phyloP scores from a whole-genome alignment of 2,113 vertebrate species.

The Gorilla gorilla region DNA sequence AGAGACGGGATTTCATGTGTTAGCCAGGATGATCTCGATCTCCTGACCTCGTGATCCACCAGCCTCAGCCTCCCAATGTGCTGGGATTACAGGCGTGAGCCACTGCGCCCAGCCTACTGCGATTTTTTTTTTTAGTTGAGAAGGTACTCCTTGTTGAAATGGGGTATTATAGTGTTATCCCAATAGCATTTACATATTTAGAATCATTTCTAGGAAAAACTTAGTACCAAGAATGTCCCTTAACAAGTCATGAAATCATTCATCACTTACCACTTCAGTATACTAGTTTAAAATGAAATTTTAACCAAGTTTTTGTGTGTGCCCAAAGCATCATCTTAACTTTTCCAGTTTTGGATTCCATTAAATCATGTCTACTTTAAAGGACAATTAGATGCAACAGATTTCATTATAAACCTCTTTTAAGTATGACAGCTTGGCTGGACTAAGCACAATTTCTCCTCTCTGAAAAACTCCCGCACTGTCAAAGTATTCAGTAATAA shows the following conservation, averaged over 20 bases:
- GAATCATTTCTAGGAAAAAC: neutral
- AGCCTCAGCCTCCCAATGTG: too few relatives aligned
- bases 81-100: too few relatives aligned
- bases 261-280: neutral
- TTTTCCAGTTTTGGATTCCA: neutral
- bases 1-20: too few relatives aligned
- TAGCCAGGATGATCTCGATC: too few relatives aligned
- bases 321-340: constrained; percentile 14
- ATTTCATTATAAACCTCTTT: neutral
- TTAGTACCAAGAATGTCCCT: neutral
- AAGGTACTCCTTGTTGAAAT: constrained; percentile 12
- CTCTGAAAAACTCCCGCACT: constrained; percentile 8
- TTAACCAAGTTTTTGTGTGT: constrained; percentile 20
- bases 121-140: neutral
- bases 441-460: neutral
- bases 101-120: neutral
- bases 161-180: neutral
- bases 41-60: too few relatives aligned
- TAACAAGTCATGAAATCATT: neutral
- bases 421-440: constrained; percentile 20
- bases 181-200: constrained; percentile 1
- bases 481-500: constrained; percentile 22
- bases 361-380: constrained; percentile 15
- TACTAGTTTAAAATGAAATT: constrained; percentile 34
- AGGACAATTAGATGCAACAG: neutral